phyloP scores from a whole-genome alignment of 2,113 vertebrate genomes.

The Vimba vimba region DNA sequence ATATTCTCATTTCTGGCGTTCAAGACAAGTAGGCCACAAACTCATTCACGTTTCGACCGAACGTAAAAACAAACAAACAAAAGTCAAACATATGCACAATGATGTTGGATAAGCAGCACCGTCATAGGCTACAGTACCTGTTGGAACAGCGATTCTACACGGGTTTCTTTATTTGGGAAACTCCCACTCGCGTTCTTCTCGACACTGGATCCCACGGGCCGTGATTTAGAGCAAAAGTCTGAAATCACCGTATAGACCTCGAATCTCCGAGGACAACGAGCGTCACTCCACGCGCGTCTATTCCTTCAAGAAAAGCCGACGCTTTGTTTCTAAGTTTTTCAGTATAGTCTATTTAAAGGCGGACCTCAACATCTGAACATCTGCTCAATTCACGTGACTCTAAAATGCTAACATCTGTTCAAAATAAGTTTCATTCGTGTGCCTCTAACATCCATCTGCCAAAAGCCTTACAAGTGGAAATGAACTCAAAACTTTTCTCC shows the following conservation, averaged over 20 bases:
- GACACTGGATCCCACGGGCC: slow-evolving; percentile 3
- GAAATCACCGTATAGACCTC: slow-evolving; percentile 19
- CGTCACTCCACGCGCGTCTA: slow-evolving; percentile 18
- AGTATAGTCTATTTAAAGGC: slow-evolving; percentile 56
- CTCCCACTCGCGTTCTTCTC: slow-evolving; percentile 29
- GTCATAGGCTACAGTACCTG: slow-evolving; percentile 20
- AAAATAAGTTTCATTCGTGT: slow-evolving; percentile 64
- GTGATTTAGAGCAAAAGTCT: slow-evolving; percentile 33
- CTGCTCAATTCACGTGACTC: slow-evolving; percentile 66
- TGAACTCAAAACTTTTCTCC: slow-evolving; percentile 28
- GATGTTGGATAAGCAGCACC: background rate
- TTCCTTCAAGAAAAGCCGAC: slow-evolving; percentile 43
- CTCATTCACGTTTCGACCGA: background rate
- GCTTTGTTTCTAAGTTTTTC: slow-evolving; percentile 48
- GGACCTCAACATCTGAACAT: slow-evolving; percentile 61
- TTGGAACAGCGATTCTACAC: slow-evolving; percentile 5
- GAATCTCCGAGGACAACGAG: slow-evolving; percentile 32
- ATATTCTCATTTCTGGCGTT: background rate
- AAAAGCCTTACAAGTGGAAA: slow-evolving; percentile 50
- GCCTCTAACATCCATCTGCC: slow-evolving; percentile 55
- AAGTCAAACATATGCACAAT: background rate
- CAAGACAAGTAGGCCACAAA: slow-evolving; percentile 11
- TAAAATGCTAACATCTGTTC: slow-evolving; percentile 66
- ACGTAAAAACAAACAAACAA: background rate
- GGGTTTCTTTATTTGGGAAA: slow-evolving; percentile 12